These are phyloP conservation scores for Gavia stellata DNA, from an alignment of 2,113 vertebrate genomes.

Conservation along the genomic window DNA sequence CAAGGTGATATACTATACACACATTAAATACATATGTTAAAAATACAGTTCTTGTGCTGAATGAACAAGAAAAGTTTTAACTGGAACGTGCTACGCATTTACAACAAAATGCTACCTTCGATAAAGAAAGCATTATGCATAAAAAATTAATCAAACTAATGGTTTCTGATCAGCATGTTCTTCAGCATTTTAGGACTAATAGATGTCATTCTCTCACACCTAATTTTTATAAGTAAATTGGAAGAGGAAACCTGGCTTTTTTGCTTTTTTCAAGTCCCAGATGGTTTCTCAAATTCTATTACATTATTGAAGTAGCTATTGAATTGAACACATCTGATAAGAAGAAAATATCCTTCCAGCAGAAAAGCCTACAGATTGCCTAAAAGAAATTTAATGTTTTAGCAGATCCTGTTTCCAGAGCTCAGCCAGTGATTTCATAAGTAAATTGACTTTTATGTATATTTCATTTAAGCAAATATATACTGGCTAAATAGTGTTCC, in stretches of 20 bases:
- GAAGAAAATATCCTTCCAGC: neutral
- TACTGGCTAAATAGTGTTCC: neutral
- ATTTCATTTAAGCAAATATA: neutral
- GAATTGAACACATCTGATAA: neutral
- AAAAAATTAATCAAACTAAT: neutral
- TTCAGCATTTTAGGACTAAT: neutral
- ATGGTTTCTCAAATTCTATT: neutral
- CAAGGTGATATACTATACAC: neutral
- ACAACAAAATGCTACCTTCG: neutral
- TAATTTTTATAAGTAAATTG: neutral
- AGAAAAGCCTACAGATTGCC: neutral
- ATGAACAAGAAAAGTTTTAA: neutral
- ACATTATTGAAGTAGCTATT: neutral
- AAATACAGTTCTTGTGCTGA: neutral
- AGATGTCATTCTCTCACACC: neutral
- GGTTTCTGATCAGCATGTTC: neutral
- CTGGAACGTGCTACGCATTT: neutral
- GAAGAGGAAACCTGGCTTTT: neutral
- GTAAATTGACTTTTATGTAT: neutral
- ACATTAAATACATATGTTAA: neutral
- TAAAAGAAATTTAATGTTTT: neutral
- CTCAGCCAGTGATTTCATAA: neutral
- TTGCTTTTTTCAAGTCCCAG: neutral
- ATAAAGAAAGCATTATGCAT: neutral
- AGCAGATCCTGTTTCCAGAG: neutral